A percentile compares a stretch with the other conserved stretches of the same genome.
Conservation (phyloP, 2,888 invertebrate genomes). For the Idaea straminata region DNA sequence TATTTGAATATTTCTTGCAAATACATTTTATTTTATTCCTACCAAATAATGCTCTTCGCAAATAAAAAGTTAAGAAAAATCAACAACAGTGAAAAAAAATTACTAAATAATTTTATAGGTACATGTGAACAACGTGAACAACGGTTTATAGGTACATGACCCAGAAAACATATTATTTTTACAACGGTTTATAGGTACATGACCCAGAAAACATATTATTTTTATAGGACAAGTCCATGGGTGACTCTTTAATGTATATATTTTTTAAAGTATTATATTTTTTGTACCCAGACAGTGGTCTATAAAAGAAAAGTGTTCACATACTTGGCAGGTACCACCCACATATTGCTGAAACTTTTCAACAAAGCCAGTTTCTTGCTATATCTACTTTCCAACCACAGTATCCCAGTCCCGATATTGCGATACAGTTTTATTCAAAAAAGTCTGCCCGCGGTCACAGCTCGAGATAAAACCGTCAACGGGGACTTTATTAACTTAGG, state of each 20-base stretch:
- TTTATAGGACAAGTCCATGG: background rate
- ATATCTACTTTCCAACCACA: slow-evolving; percentile 16
- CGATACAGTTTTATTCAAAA: slow-evolving; percentile 53
- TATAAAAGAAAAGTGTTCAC: background rate
- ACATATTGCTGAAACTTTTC: background rate
- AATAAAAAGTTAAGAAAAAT: too few species aligned
- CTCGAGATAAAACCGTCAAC: slow-evolving; percentile 67
- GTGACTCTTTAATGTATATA: background rate
- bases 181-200: too few species aligned
- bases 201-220: background rate
- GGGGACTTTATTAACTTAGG: slow-evolving; percentile 69
- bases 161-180: too few species aligned
- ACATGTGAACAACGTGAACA: too few species aligned
- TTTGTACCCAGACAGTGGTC: background rate
- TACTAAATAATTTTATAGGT: too few species aligned
- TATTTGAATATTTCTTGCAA: too few species aligned
- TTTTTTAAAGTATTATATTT: too few species aligned
- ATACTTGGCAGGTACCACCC: slow-evolving; percentile 6
- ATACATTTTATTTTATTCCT: too few species aligned
- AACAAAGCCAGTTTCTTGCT: slow-evolving; percentile 4
- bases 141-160: too few species aligned
- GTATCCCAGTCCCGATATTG: slow-evolving; percentile 24
- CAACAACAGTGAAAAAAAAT: too few species aligned
- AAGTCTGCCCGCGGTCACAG: slow-evolving; percentile 51
- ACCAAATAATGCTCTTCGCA: too few species aligned